Evolutionary conservation across 2,797 vertebrate genomes (phyloP), one percentile per base, ranked within the genome.

Genomic region (Hapalemur alaotrensis): DNA sequence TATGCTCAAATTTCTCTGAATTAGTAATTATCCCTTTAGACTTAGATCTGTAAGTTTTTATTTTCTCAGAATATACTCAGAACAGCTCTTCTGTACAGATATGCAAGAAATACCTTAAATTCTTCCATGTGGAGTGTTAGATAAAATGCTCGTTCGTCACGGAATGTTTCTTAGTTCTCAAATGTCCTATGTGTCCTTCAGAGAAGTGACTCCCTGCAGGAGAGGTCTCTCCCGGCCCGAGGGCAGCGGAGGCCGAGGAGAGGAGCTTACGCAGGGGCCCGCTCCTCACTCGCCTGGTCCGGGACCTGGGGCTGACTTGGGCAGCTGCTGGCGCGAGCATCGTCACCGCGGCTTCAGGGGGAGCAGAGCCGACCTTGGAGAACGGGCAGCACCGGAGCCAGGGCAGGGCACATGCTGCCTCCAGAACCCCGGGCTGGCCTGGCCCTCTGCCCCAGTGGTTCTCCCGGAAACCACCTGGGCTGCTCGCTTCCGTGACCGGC

Each of bases 1-100:
- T 57, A 54, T 50, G 13, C 7, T 57, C 38, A 57, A 8, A 5
- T n/a, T 46, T 38, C n/a, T 48, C 61, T 48, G 57, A 63, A 73
- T 43, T 94, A 46, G 57, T 63, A 6, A 70, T 52, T 63, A 57
- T 63, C 52, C 25, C 43, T 69, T 73, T 41, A 81, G 35, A 28
- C 78, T 72, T 63, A 54, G 41, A 54, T 48, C 48, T 59, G 52
- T 61, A n/a, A 18, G 4, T 67, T 86, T 76, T 67, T 70, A 46
- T 75, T 82, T 73, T 72, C n/a, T 86, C 61, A 67, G 25, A 59
- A 88, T 57, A 85, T n/a, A 41, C 38, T 84, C 81, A 43, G 30
- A 52, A 43, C 18, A 89, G 59, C 13, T 80, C 30, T 73, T 76
- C 69, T 54, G 28, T 13, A 25, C 41, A 69, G 65, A 59, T 15